These are phyloP conservation scores for Cephonodes hylas DNA, from an alignment of 2,888 invertebrate species.

Conservation along the genomic window DNA sequence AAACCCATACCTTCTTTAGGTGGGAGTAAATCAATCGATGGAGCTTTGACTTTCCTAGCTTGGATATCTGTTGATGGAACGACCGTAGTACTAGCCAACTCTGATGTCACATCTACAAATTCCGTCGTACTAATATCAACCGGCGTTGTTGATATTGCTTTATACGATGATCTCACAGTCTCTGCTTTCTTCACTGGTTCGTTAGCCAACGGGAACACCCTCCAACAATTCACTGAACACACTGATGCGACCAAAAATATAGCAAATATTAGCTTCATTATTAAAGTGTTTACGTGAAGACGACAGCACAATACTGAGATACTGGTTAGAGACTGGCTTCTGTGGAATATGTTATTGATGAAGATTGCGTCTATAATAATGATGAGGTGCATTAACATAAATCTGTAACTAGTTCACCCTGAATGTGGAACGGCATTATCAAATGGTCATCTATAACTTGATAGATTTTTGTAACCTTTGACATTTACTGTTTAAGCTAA, in stretches of 20 bases:
- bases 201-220: conserved; percentile 43
- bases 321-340: conserved; percentile 25
- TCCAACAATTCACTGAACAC: conserved; percentile 32
- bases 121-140: neutral
- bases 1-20: neutral
- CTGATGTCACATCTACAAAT: neutral
- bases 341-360: conserved; percentile 24
- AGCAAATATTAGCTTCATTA: conserved; percentile 25
- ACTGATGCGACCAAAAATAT: conserved; percentile 23
- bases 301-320: conserved; percentile 25
- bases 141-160: neutral
- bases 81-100: neutral
- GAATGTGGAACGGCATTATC: conserved; percentile 25
- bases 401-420: conserved; percentile 53
- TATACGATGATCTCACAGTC: neutral
- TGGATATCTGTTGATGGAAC: neutral
- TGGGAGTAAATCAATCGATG: neutral
- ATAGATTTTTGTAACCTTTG: neutral
- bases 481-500: neutral
- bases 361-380: conserved; percentile 27
- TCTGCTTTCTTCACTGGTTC: conserved; percentile 17
- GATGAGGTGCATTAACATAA: conserved; percentile 45
- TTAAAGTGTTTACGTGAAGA: conserved; percentile 18
- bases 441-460: neutral
- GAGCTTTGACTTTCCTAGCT: neutral